Evolutionary conservation across 2,113 vertebrate species (phyloP).

Genomic region (Lonchura striata): DNA sequence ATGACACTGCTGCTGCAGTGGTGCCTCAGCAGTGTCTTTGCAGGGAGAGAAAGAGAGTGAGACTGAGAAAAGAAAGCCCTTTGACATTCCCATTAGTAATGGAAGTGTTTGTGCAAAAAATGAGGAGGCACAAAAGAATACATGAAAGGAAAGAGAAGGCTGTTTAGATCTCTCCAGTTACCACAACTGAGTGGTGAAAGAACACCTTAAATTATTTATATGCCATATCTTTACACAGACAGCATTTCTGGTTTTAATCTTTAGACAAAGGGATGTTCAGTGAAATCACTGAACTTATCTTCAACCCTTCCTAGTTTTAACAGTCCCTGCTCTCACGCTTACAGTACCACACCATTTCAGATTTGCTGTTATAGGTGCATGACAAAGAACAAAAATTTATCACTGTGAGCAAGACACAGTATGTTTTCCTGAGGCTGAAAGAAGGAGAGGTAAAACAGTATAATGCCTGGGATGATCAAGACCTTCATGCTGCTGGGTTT

Average conservation of each 20-base stretch:
- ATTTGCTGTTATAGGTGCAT: neutral
- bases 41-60: neutral
- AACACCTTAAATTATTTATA: neutral
- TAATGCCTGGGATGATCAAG: neutral
- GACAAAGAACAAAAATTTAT: neutral
- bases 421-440: neutral
- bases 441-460: neutral
- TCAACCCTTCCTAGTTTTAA: neutral
- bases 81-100: neutral
- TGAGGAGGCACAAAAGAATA: neutral
- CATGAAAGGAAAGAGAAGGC: neutral
- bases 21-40: neutral
- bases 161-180: neutral
- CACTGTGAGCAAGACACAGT: neutral
- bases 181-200: neutral
- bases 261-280: neutral
- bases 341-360: neutral
- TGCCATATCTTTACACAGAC: neutral
- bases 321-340: accelerated
- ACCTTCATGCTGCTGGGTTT: neutral
- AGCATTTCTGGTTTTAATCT: neutral
- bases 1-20: neutral
- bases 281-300: neutral
- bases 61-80: neutral
- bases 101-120: neutral